Base-by-base conservation (phyloP, 2,113 vertebrate genomes). In the Atherinomorus stipes region DNA sequence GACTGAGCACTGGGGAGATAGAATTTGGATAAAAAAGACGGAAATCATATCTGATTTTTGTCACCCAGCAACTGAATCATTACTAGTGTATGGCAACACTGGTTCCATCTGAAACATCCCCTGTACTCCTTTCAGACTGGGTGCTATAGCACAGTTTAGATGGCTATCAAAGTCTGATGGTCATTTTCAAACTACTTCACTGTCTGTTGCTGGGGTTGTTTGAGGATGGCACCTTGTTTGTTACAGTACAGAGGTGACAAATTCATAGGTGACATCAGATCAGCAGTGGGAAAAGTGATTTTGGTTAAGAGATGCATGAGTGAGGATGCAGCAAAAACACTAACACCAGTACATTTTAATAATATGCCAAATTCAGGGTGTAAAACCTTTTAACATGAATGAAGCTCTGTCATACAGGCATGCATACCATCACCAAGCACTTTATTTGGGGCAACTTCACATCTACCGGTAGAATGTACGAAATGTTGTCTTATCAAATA, bases 371-470 rank as follows among this genome's bases (percentile, higher is more conserved):
- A 62, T 51, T 12, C 25, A 64, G 70, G 61, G 73, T 74, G 78
- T 45, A 42, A 74, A 59, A 71, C 53, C 19, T 76, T 52, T 50
- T 34, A 47, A 61, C 70, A 81, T 58, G 64, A 74, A 4, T n/a
- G 37, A 19, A 49, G 74, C 26, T 71, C 12, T 54, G 28, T 64
- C 19, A 11, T 53, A 45, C 47, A 34, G 22, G 25, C 87, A 79
- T 91, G 88, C 88, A 71, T n/a, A 45, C 47, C 59, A 6, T 73
- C 50, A 54, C 40, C 50, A 52, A 79, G 56, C 76, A 79, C n/a
- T 79, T 66, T 13, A 21, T 50, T 31, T 40, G 28, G 31, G 37
- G 50, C 40, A 62, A 26, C 49, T 25, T 16, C 34, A 60, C 6
- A 67, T 4, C 16, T 50, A 45, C 4, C 11, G 49, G 26, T n/a